Conservation (phyloP, 2,797 vertebrate species). For the Chromis chromis region DNA sequence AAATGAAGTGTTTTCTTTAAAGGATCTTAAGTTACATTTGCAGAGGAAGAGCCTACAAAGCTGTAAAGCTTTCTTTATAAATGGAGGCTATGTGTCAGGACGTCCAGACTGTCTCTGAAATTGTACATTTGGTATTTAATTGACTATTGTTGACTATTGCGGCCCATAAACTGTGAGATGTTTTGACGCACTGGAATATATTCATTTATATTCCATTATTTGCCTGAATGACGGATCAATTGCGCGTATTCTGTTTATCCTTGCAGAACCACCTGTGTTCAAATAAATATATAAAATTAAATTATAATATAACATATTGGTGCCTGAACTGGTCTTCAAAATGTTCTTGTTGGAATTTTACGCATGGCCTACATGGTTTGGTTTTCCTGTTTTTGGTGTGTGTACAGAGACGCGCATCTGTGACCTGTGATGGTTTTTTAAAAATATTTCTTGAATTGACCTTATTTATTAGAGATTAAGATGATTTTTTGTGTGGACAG, state of each 20-base stretch:
- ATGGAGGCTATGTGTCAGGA: background rate
- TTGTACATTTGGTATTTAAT: background rate
- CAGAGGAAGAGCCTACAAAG: background rate
- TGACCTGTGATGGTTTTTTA: slow-evolving; percentile 5
- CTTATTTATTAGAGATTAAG: background rate
- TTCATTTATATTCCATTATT: background rate
- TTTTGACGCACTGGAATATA: background rate
- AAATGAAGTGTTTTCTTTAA: slow-evolving; percentile 33
- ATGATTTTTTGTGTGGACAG: background rate
- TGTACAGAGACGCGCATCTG: background rate
- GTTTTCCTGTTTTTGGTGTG: slow-evolving; percentile 5
- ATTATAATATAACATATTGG: background rate
- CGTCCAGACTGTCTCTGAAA: background rate
- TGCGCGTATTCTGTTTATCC: background rate
- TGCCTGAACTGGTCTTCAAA: background rate
- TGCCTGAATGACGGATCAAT: background rate
- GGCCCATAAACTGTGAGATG: background rate
- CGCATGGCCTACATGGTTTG: background rate
- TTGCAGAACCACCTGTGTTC: background rate
- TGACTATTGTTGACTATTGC: background rate
- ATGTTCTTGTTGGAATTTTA: background rate
- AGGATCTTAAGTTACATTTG: background rate
- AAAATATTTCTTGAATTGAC: background rate
- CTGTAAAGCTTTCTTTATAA: slow-evolving; percentile 10
- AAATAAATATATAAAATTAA: background rate